These are phyloP conservation scores for Nasonia vitripennis DNA, from an alignment of 1,140 invertebrate genomes.

Conservation along the genomic window DNA sequence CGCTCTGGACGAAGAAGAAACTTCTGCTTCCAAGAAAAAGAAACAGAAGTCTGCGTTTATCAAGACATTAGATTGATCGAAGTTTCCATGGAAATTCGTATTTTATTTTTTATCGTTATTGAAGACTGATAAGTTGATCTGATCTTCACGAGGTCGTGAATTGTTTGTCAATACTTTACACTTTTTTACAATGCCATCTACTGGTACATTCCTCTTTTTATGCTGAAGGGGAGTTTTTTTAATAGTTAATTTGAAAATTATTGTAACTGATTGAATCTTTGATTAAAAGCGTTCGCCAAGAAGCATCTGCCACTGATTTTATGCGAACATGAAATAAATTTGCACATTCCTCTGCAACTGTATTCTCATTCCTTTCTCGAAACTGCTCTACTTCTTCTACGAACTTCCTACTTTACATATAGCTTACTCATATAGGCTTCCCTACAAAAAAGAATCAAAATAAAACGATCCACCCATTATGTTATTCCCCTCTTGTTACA, in stretches of 20 bases:
- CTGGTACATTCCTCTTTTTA: too few relatives aligned
- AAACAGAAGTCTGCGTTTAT: background rate
- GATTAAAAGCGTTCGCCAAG: too few relatives aligned
- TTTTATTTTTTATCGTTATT: too few relatives aligned
- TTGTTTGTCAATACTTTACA: too few relatives aligned
- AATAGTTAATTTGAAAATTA: too few relatives aligned
- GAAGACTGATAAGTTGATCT: too few relatives aligned
- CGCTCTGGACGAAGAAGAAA: conserved; percentile 9
- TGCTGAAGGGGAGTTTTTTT: too few relatives aligned
- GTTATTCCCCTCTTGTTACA: conserved; percentile 41
- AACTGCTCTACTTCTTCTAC: background rate
- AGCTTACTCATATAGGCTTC: background rate
- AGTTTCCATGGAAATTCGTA: too few relatives aligned
- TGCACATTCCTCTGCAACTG: background rate
- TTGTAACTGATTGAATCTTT: too few relatives aligned
- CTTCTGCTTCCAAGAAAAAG: background rate
- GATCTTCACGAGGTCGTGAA: too few relatives aligned
- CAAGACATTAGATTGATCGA: background rate
- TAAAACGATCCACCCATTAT: conserved; percentile 3
- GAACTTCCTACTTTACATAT: background rate
- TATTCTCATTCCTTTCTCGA: background rate
- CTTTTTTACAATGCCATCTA: too few relatives aligned
- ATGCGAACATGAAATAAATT: background rate
- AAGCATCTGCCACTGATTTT: background rate
- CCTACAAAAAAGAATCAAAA: background rate